phyloP scores from a whole-genome alignment of 1,140 invertebrate species.

The Halotydeus destructor region DNA sequence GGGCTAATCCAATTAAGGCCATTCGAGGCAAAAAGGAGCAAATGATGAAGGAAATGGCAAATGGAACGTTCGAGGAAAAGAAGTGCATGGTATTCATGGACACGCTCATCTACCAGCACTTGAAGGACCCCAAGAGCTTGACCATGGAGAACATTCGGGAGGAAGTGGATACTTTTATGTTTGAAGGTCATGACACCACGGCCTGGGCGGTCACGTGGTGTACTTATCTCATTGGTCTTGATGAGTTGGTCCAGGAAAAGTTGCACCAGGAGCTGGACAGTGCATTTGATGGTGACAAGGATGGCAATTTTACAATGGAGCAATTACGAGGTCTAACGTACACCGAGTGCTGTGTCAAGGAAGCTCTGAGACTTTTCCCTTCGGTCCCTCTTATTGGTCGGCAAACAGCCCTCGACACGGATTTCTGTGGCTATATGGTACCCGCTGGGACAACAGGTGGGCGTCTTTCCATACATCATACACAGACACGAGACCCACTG shows the following conservation, averaged over 20 bases:
- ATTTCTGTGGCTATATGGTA: conserved; percentile 1
- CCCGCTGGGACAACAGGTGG: conserved; percentile 23
- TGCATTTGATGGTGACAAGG: conserved; percentile 33
- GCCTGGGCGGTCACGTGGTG: conserved; percentile 18
- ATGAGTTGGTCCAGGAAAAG: conserved; percentile 53
- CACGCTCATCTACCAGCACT: conserved; percentile 36
- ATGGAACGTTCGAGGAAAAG: no score
- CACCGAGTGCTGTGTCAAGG: conserved; percentile 46
- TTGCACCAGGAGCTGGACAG: conserved; percentile 57
- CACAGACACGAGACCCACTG: conserved; percentile 42
- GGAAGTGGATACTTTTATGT: conserved; percentile 64
- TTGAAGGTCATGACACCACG: conserved; percentile 26
- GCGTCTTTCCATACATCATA: conserved; percentile 28
- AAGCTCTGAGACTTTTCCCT: conserved; percentile 40
- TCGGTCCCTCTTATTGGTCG: conserved; percentile 21
- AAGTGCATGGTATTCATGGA: conserved; percentile 15
- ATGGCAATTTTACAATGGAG: conserved; percentile 17
- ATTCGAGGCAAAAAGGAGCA: no score
- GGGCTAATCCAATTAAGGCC: no score
- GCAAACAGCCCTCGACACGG: not conserved
- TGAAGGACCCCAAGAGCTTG: conserved; percentile 29
- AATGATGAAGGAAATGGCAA: no score
- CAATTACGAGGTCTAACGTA: conserved; percentile 40
- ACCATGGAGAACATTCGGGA: conserved; percentile 45
- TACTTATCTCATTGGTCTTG: conserved; percentile 35